These are phyloP conservation scores for Enteromius fasciolatus DNA, from an alignment of 2,797 vertebrate genomes.

Conservation along the genomic window DNA sequence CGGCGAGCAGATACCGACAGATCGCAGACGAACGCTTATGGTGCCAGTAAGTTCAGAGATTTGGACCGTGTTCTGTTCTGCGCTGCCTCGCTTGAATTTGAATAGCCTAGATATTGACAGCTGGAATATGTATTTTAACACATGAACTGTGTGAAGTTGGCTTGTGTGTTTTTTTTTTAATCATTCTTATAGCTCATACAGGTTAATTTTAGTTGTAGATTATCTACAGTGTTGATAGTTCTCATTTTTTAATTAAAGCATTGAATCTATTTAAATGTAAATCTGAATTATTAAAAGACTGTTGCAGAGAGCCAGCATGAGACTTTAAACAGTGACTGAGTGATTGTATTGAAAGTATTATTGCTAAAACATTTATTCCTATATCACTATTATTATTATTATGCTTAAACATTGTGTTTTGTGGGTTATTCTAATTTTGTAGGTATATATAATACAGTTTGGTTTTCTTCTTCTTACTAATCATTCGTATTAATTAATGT, in stretches of 20 bases:
- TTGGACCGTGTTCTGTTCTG: conserved; percentile 57
- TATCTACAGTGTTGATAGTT: background rate
- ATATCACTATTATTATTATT: too few relatives aligned
- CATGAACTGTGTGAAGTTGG: background rate
- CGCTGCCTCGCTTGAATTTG: conserved; percentile 62
- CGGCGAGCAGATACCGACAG: conserved; percentile 60
- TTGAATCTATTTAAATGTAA: background rate
- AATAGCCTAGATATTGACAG: conserved; percentile 60
- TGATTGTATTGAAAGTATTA: background rate
- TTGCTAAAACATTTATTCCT: background rate
- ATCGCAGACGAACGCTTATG: conserved; percentile 64
- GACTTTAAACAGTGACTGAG: conserved; percentile 4
- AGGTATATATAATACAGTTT: background rate
- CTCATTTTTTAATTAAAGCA: background rate
- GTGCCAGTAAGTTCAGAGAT: conserved; percentile 72
- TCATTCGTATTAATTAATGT: background rate
- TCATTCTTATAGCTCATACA: background rate
- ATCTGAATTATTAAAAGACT: conserved; percentile 1
- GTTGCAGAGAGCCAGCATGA: background rate
- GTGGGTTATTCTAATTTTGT: background rate
- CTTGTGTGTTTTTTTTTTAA: background rate
- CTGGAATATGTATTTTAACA: conserved; percentile 20
- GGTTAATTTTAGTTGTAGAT: background rate
- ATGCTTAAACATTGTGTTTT: background rate
- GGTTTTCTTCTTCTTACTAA: background rate